Evolutionary conservation across 2,888 invertebrate genomes (phyloP).

Genomic region (Serrognathus titanus): DNA sequence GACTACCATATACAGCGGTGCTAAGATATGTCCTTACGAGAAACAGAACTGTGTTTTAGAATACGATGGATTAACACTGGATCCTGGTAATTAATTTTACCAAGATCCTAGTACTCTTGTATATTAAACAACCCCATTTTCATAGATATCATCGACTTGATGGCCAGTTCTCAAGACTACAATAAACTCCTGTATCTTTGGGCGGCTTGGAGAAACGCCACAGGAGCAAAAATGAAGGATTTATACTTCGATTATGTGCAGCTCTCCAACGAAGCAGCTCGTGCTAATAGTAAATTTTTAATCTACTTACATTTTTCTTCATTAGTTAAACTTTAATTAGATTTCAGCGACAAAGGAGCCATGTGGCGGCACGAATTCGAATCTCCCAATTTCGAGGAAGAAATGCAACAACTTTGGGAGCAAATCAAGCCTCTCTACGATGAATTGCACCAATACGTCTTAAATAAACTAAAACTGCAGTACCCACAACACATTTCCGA

Average conservation of each 20-base stretch:
- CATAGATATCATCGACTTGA: slow-evolving; percentile 44
- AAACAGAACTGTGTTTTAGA: slow-evolving; percentile 41
- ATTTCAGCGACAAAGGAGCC: slow-evolving; percentile 51
- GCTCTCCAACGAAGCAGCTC: slow-evolving; percentile 61
- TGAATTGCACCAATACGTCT: slow-evolving; percentile 61
- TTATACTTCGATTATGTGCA: slow-evolving; percentile 60
- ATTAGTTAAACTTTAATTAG: slow-evolving; percentile 30
- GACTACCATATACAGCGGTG: slow-evolving; percentile 47
- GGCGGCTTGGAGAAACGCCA: slow-evolving; percentile 62
- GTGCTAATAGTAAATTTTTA: slow-evolving; percentile 45
- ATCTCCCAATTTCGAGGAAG: slow-evolving; percentile 44
- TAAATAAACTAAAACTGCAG: slow-evolving; percentile 52
- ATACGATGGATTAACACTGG: slow-evolving; percentile 38
- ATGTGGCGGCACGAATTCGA: slow-evolving; percentile 53
- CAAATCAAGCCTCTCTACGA: slow-evolving; percentile 62
- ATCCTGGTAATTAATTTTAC: slow-evolving; percentile 38
- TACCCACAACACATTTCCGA: slow-evolving; percentile 52
- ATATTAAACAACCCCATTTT: background rate
- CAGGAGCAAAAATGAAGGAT: slow-evolving; percentile 59
- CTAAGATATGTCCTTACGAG: slow-evolving; percentile 47
- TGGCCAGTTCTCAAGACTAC: slow-evolving; percentile 54
- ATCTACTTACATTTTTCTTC: background rate
- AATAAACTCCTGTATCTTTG: slow-evolving; percentile 62
- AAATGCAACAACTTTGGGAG: slow-evolving; percentile 50
- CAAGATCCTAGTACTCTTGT: background rate